A percentile compares a stretch with the other conserved stretches of the same genome.
These are phyloP conservation scores for Festucalex cinctus DNA, from an alignment of 2,113 vertebrate genomes.

Conservation along the genomic window DNA sequence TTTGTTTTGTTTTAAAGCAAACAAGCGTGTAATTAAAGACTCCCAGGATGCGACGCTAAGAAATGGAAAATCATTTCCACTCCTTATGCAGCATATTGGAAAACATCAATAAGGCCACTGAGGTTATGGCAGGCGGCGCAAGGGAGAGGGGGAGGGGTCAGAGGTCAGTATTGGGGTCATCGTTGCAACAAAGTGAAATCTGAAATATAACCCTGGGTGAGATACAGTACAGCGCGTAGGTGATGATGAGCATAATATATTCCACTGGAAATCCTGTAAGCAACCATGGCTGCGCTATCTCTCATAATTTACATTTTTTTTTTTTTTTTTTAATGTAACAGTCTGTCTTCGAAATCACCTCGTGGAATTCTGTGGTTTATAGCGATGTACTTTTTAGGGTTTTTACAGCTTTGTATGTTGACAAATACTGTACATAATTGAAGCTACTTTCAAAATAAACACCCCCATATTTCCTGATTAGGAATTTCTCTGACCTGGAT, in stretches of 20 bases:
- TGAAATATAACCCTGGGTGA: neutral
- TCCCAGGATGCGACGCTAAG: constrained; percentile 67
- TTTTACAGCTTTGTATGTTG: neutral
- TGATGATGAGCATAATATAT: neutral
- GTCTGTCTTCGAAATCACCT: too few species aligned
- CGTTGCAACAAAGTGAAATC: constrained; percentile 15
- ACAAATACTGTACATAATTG: neutral
- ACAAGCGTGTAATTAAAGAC: constrained; percentile 74
- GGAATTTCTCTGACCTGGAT: too few species aligned
- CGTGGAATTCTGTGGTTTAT: too few species aligned
- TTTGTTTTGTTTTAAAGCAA: constrained; percentile 65
- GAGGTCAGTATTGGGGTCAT: constrained; percentile 36
- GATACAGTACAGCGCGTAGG: neutral
- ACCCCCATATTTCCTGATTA: too few species aligned
- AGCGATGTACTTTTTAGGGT: neutral
- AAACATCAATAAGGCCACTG: constrained; percentile 63
- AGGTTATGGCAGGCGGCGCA: constrained; percentile 27
- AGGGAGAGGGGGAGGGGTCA: constrained; percentile 18
- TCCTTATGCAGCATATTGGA: constrained; percentile 50
- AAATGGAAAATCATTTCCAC: constrained; percentile 66
- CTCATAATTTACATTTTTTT: too few species aligned
- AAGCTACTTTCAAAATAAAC: too few species aligned
- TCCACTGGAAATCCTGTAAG: neutral
- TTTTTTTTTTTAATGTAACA: neutral
- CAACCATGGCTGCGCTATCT: neutral